A percentile compares a stretch with the other conserved stretches of the same genome.
These are phyloP conservation scores for Diphyllodes magnificus DNA, from an alignment of 2,113 vertebrate species.

Conservation along the genomic window DNA sequence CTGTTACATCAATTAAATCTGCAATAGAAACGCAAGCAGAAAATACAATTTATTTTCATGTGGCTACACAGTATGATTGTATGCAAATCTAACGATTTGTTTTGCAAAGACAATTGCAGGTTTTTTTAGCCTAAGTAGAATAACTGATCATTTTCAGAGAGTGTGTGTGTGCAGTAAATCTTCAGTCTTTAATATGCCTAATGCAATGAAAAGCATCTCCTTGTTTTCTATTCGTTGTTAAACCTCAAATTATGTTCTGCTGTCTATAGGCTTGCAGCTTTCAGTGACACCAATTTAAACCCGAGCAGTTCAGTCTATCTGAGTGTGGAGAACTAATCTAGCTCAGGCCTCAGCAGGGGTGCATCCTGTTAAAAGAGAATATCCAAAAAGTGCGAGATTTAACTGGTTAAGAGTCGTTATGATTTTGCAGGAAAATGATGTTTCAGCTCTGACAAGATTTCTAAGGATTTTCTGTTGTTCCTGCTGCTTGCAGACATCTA, in stretches of 20 bases:
- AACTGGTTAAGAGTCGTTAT: not conserved
- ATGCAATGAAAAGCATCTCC: constrained; percentile 14
- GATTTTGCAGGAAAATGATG: not conserved
- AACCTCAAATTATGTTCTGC: not conserved
- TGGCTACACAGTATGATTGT: constrained; percentile 42
- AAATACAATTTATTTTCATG: constrained; percentile 40
- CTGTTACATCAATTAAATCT: constrained; percentile 65
- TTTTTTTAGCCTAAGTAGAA: constrained; percentile 33
- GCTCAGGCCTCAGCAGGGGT: not conserved
- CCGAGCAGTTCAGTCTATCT: not conserved
- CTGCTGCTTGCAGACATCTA: not conserved
- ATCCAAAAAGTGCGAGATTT: not conserved
- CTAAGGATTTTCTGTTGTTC: not conserved
- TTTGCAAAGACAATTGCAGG: constrained; percentile 39
- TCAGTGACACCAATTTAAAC: not conserved
- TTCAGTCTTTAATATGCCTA: not conserved
- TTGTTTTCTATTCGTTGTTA: not conserved
- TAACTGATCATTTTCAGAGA: constrained; percentile 12
- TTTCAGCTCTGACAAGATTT: not conserved
- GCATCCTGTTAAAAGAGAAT: not conserved
- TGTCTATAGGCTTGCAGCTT: not conserved
- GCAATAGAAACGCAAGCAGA: constrained; percentile 43
- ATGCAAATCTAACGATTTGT: constrained; percentile 53
- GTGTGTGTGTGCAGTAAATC: not conserved
- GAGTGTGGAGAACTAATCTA: not conserved